Evolutionary conservation across 2,797 vertebrate species (phyloP).

Genomic region (Leptatherina wallacei): DNA sequence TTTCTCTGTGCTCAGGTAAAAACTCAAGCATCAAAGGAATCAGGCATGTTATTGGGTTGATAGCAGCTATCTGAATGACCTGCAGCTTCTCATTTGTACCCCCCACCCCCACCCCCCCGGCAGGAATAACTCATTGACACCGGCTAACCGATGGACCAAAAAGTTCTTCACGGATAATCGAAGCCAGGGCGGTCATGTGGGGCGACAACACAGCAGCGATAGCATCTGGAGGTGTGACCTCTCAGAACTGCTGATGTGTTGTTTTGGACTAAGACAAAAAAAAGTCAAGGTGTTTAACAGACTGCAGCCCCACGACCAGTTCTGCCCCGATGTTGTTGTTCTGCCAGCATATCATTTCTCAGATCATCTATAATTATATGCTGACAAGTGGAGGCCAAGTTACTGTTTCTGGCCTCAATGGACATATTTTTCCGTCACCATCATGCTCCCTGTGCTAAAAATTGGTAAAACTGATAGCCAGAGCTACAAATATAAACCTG

Average conservation of each 20-base stretch:
- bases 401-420: background rate
- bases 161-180: slow-evolving; percentile 33
- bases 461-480: too few species aligned
- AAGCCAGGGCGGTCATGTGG: slow-evolving; percentile 12
- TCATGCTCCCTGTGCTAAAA: background rate
- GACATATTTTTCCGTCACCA: background rate
- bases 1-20: background rate
- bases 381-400: background rate
- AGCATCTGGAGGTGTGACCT: slow-evolving; percentile 20
- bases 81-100: background rate
- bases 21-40: background rate
- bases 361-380: background rate
- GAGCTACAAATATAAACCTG: background rate
- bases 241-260: slow-evolving; percentile 9
- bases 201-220: slow-evolving; percentile 20
- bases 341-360: background rate
- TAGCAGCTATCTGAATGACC: background rate
- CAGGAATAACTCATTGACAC: slow-evolving; percentile 48
- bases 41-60: background rate
- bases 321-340: background rate
- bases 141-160: slow-evolving; percentile 33
- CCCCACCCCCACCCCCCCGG: slow-evolving; percentile 18
- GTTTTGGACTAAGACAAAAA: slow-evolving; percentile 53
- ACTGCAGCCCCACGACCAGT: slow-evolving; percentile 6
- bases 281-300: slow-evolving; percentile 14